phyloP scores from a whole-genome alignment of 2,113 vertebrate genomes.

The Astatotilapia flaviijosephi region DNA sequence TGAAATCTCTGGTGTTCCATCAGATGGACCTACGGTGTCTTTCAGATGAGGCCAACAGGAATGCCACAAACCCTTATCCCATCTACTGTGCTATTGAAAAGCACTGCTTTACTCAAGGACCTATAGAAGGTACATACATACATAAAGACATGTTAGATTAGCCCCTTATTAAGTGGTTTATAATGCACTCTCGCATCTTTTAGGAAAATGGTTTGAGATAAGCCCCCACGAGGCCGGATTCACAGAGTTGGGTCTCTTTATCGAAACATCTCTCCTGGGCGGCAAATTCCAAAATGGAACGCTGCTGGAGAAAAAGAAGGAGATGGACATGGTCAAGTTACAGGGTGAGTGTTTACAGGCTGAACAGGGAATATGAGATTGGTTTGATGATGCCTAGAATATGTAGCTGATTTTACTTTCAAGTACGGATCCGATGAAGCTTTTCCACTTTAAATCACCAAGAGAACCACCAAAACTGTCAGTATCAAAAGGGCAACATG shows the following conservation, averaged over 20 bases:
- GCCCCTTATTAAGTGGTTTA: background rate
- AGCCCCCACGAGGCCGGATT: slow-evolving; percentile 57
- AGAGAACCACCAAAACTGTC: background rate
- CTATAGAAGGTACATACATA: slow-evolving; percentile 9
- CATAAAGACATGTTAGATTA: background rate
- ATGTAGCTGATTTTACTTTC: background rate
- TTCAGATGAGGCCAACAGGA: slow-evolving; percentile 44
- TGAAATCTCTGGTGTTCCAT: background rate
- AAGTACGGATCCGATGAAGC: background rate
- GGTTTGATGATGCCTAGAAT: background rate
- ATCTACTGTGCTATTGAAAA: slow-evolving; percentile 49
- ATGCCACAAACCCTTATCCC: slow-evolving; percentile 53
- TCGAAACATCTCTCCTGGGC: slow-evolving; percentile 39
- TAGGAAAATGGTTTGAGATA: slow-evolving; percentile 55
- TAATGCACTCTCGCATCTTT: background rate
- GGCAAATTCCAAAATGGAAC: slow-evolving; percentile 31
- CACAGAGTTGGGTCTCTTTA: slow-evolving; percentile 42
- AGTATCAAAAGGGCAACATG: background rate
- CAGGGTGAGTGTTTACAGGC: slow-evolving; percentile 28
- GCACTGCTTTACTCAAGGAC: background rate
- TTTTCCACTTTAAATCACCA: background rate
- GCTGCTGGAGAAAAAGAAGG: slow-evolving; percentile 25
- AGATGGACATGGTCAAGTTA: slow-evolving; percentile 54
- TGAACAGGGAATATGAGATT: background rate
- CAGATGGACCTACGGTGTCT: slow-evolving; percentile 34